Evolutionary conservation across 2,113 vertebrate species (phyloP).

Genomic region (Brevimyrus niger): DNA sequence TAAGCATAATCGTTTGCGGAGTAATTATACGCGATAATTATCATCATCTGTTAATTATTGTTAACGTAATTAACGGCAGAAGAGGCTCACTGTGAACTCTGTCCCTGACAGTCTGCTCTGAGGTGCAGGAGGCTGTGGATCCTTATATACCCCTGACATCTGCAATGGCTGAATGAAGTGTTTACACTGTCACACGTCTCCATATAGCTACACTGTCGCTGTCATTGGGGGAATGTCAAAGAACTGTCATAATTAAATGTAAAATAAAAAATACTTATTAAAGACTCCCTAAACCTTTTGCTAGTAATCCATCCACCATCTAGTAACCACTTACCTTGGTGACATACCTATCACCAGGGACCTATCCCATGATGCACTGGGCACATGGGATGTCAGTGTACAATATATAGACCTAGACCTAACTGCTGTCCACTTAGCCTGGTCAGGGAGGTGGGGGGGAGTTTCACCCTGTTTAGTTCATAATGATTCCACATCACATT

Average conservation of each 20-base stretch:
- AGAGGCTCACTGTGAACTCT: neutral
- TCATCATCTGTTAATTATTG: constrained; percentile 1
- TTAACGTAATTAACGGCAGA: neutral
- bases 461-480: neutral
- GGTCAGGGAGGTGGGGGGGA: neutral
- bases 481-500: neutral
- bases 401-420: neutral
- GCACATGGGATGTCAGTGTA: neutral
- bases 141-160: neutral
- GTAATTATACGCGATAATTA: neutral
- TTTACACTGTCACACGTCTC: neutral
- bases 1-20: neutral
- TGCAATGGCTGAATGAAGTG: neutral
- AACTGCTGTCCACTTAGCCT: neutral
- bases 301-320: neutral
- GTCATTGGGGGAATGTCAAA: neutral
- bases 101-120: neutral
- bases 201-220: neutral
- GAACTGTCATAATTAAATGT: neutral
- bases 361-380: neutral
- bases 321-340: neutral
- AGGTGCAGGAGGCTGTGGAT: neutral
- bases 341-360: neutral
- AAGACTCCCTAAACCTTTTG: neutral
- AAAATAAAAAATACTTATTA: neutral